Percentiles rank a stretch among this genome's conserved stretches.
Conservation (phyloP, 2,797 vertebrate genomes). For the Carduelis carduelis region DNA sequence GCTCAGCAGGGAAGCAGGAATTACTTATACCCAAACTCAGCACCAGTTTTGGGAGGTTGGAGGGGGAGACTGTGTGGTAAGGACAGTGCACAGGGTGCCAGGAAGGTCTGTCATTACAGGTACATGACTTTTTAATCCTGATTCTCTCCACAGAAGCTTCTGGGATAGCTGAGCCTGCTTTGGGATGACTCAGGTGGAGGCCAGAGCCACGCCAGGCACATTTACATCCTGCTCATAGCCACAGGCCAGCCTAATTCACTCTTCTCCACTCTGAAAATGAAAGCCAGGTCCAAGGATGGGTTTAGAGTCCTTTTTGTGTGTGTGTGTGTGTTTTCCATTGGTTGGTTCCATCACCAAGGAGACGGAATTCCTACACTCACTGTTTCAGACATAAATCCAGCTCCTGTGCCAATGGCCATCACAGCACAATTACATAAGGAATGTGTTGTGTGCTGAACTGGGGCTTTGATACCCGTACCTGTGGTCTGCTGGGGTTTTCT, state of each 20-base stretch:
- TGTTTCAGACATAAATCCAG: not conserved
- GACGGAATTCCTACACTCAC: not conserved
- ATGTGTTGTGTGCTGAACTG: not conserved
- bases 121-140: not conserved
- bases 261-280: not conserved
- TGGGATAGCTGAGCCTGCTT: not conserved
- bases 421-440: not conserved
- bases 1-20: not conserved
- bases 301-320: not conserved
- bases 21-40: not conserved
- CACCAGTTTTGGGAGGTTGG: rapidly evolving
- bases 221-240: not conserved
- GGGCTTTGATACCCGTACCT: not conserved
- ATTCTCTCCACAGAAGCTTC: not conserved
- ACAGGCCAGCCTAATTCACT: not conserved
- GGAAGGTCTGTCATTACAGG: not conserved
- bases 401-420: slow-evolving; percentile 17
- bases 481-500: rapidly evolving
- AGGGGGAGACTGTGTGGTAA: not conserved
- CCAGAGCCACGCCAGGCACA: rapidly evolving
- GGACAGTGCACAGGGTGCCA: not conserved
- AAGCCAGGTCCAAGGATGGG: not conserved
- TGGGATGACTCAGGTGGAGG: not conserved
- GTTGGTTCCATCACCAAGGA: slow-evolving; percentile 58
- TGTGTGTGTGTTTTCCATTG: slow-evolving; percentile 10